These are phyloP conservation scores for Cariama cristata DNA, from an alignment of 2,113 vertebrate species.

Conservation along the genomic window DNA sequence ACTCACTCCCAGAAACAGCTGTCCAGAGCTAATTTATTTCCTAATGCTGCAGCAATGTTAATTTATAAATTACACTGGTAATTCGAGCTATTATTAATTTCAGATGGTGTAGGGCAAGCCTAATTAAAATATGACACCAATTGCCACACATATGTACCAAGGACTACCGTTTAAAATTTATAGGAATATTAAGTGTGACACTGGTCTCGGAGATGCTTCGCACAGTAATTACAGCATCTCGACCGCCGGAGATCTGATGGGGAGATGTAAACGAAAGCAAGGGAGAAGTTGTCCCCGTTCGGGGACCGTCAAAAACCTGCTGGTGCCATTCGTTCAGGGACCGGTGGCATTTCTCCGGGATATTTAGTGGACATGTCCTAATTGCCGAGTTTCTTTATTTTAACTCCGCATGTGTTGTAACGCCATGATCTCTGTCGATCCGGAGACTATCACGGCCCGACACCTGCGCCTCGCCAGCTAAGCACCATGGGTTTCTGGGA, in stretches of 20 bases:
- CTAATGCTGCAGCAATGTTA: conserved; percentile 80
- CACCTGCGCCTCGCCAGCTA: not conserved
- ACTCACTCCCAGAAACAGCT: conserved; percentile 77
- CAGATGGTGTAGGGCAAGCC: conserved; percentile 85
- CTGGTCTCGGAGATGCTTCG: conserved; percentile 59
- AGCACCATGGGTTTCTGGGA: not conserved
- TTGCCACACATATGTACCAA: conserved; percentile 83
- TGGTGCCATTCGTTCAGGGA: not conserved
- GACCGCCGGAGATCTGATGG: not conserved
- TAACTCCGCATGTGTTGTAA: not conserved
- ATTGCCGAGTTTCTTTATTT: not conserved
- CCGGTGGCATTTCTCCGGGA: not conserved
- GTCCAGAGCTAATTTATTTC: conserved; percentile 83
- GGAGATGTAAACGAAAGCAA: not conserved
- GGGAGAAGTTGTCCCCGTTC: not conserved
- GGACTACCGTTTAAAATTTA: conserved; percentile 83
- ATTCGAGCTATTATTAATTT: conserved; percentile 85
- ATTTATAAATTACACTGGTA: conserved; percentile 88
- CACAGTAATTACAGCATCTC: conserved; percentile 67
- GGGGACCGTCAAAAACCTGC: not conserved
- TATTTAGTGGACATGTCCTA: rapidly evolving
- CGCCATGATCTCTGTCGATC: rapidly evolving
- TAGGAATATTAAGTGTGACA: conserved; percentile 83
- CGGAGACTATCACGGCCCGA: not conserved
- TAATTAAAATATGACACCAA: conserved; percentile 87